These are phyloP conservation scores for Leptopilina clavipes DNA, from an alignment of 1,140 invertebrate species.

Conservation along the genomic window DNA sequence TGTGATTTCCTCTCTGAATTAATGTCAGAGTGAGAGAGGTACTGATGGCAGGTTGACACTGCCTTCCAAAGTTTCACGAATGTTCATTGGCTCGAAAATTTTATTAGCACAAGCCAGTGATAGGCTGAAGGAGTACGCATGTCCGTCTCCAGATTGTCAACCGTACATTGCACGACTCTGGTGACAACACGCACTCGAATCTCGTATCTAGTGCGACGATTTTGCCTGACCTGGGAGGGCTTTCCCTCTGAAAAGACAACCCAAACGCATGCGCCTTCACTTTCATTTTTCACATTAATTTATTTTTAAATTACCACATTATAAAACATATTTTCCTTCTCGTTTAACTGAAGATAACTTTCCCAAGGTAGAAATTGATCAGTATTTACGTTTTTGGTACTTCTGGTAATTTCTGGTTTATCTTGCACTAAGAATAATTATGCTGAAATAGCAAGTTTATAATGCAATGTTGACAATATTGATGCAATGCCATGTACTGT, in stretches of 20 bases:
- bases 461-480: too few relatives aligned
- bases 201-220: constrained; percentile 58
- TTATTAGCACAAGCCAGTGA: constrained; percentile 71
- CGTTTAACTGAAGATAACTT: too few relatives aligned
- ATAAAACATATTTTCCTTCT: too few relatives aligned
- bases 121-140: constrained; percentile 73
- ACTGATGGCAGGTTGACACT: constrained; percentile 49
- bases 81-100: constrained; percentile 74
- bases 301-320: too few relatives aligned
- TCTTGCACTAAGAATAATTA: too few relatives aligned
- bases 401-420: too few relatives aligned
- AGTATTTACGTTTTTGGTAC: too few relatives aligned
- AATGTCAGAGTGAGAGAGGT: constrained; percentile 21
- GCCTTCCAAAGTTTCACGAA: constrained; percentile 54
- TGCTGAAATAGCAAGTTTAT: too few relatives aligned
- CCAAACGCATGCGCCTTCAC: constrained; percentile 45
- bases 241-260: constrained; percentile 46
- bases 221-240: constrained; percentile 46
- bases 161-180: constrained; percentile 55
- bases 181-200: constrained; percentile 62
- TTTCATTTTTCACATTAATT: not conserved
- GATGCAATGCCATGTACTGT: too few relatives aligned
- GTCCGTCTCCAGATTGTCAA: constrained; percentile 69
- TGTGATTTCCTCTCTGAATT: not conserved
- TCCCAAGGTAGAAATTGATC: too few relatives aligned